Conservation (phyloP, 2,888 invertebrate species). For the Cephus runcator region DNA sequence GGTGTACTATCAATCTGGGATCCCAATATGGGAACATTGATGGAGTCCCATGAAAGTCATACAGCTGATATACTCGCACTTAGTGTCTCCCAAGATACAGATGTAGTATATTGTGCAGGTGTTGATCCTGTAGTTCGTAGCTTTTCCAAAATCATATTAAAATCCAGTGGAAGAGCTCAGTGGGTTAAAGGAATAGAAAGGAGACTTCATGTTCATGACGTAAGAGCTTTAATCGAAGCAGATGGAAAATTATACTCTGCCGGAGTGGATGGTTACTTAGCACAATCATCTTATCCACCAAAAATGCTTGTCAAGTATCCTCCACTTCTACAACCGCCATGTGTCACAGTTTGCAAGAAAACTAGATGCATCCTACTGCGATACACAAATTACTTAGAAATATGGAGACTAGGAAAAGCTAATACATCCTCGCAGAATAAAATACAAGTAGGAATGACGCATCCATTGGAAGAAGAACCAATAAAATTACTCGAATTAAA, state of each 20-base stretch:
- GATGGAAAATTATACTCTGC: conserved; percentile 80
- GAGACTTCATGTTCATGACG: conserved; percentile 88
- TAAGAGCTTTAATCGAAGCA: conserved; percentile 76
- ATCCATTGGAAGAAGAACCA: conserved; percentile 66
- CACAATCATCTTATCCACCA: conserved; percentile 77
- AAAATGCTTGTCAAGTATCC: conserved; percentile 77
- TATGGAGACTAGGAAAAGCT: conserved; percentile 72
- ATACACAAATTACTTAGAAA: conserved; percentile 72
- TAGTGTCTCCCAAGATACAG: conserved; percentile 77
- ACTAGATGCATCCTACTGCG: conserved; percentile 70
- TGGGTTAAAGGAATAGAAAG: conserved; percentile 88
- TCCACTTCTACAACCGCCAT: conserved; percentile 74
- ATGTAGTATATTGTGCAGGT: conserved; percentile 80
- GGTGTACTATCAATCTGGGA: conserved; percentile 92
- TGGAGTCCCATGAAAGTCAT: conserved; percentile 83
- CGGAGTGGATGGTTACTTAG: conserved; percentile 83
- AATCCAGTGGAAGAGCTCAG: conserved; percentile 69
- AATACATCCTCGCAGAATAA: conserved; percentile 47
- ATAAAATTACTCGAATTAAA: conserved; percentile 77
- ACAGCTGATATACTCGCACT: conserved; percentile 84
- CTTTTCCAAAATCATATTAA: conserved; percentile 75
- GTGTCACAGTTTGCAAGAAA: conserved; percentile 68
- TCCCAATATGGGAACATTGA: conserved; percentile 79
- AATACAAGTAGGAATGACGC: conserved; percentile 37
- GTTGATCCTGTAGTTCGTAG: conserved; percentile 84